phyloP scores from a whole-genome alignment of 2,113 vertebrate species.

The Ranitomeya variabilis region DNA sequence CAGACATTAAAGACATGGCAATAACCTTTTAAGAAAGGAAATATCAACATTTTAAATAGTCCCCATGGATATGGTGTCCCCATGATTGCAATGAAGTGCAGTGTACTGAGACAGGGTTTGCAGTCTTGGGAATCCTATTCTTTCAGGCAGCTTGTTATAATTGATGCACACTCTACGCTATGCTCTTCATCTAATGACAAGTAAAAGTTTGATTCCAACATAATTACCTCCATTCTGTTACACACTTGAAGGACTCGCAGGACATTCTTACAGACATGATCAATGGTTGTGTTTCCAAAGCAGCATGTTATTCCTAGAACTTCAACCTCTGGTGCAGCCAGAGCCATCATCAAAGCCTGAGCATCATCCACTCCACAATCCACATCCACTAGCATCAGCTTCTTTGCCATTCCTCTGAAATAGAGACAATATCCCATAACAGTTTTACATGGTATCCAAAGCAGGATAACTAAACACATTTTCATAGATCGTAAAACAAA shows the following conservation, averaged over 20 bases:
- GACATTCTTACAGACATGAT: slow-evolving; percentile 60
- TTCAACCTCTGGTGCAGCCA: slow-evolving; percentile 53
- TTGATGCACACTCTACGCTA: not conserved
- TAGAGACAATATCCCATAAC: not conserved
- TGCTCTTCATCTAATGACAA: not conserved
- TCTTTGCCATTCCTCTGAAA: slow-evolving; percentile 48
- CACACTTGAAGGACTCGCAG: slow-evolving; percentile 53
- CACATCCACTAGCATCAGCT: slow-evolving; percentile 50
- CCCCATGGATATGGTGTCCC: not conserved
- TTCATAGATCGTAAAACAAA: no score
- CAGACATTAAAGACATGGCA: no score
- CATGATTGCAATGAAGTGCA: no score
- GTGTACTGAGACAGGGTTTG: no score
- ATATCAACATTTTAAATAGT: not conserved
- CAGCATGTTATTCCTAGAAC: slow-evolving; percentile 50
- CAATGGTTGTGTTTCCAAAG: slow-evolving; percentile 55
- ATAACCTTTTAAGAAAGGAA: no score
- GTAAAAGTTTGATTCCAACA: not conserved
- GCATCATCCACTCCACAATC: slow-evolving; percentile 59
- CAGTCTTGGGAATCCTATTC: no score
- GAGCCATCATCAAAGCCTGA: slow-evolving; percentile 63
- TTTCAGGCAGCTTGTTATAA: no score
- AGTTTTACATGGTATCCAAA: not conserved
- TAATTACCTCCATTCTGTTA: slow-evolving; percentile 55
- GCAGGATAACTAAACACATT: no score